Evolutionary conservation across 2,888 invertebrate species (phyloP).

Genomic region (Aporophyla lueneburgensis): DNA sequence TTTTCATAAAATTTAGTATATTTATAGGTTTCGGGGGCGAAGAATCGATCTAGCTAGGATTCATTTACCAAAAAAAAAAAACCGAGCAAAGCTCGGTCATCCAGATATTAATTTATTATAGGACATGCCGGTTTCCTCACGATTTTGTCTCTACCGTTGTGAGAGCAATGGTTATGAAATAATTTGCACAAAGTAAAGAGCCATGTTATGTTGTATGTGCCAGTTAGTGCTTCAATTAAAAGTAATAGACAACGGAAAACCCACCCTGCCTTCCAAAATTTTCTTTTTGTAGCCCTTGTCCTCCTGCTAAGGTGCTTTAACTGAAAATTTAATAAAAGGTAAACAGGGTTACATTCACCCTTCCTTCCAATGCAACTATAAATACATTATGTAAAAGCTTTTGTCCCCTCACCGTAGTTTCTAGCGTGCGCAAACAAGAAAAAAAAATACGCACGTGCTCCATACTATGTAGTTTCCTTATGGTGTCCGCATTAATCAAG

Average conservation of each 20-base stretch:
- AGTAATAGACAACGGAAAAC: neutral
- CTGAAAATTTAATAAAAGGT: conserved; percentile 61
- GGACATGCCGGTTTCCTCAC: too few relatives aligned
- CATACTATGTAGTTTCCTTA: conserved; percentile 71
- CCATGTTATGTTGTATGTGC: too few relatives aligned
- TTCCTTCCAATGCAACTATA: conserved; percentile 66
- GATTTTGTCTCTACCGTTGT: too few relatives aligned
- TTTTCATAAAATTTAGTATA: too few relatives aligned
- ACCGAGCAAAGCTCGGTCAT: too few relatives aligned
- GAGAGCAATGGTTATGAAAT: too few relatives aligned
- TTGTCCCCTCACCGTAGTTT: conserved; percentile 46
- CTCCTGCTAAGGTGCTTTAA: conserved; percentile 1
- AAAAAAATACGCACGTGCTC: conserved; percentile 70
- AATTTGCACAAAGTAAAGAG: too few relatives aligned
- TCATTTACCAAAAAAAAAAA: too few relatives aligned
- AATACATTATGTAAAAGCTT: conserved; percentile 71
- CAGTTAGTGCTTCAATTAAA: neutral
- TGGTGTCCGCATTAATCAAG: conserved; percentile 75
- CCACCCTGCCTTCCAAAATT: neutral
- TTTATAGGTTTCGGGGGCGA: too few relatives aligned
- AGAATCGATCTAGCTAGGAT: too few relatives aligned
- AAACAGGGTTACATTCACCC: conserved; percentile 73
- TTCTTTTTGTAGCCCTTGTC: neutral
- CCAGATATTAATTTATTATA: too few relatives aligned
- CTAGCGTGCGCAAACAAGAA: conserved; percentile 40